Evolutionary conservation across 2,888 invertebrate species (phyloP).

Genomic region (Chrysolina haemoptera): DNA sequence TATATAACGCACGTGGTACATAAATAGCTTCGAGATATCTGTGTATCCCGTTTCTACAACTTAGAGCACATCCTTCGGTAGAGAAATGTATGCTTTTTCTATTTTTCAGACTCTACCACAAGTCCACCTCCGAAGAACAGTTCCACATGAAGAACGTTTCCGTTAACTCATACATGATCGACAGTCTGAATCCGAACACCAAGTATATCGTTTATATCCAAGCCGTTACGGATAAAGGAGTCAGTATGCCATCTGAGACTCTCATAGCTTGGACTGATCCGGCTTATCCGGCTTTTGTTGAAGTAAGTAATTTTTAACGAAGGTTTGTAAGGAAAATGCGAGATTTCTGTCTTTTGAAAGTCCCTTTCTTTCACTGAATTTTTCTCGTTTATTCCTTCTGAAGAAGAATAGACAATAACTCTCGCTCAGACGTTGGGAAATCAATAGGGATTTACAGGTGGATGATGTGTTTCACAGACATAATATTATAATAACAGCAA

Average conservation of each 20-base stretch:
- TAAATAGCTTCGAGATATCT: too few relatives aligned
- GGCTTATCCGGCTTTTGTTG: conserved; percentile 88
- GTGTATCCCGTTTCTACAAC: too few relatives aligned
- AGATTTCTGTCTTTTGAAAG: conserved; percentile 4
- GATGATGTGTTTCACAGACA: too few relatives aligned
- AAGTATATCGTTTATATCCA: conserved; percentile 86
- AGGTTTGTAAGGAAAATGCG: conserved; percentile 14
- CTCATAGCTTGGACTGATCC: conserved; percentile 91
- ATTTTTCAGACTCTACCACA: conserved; percentile 77
- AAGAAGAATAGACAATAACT: neutral
- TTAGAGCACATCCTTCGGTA: too few relatives aligned
- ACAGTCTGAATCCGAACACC: conserved; percentile 83
- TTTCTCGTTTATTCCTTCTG: neutral
- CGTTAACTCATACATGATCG: conserved; percentile 81
- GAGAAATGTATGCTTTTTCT: neutral
- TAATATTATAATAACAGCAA: too few relatives aligned
- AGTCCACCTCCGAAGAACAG: conserved; percentile 76
- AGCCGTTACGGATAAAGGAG: conserved; percentile 79
- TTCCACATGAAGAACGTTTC: conserved; percentile 77
- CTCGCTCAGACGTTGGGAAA: neutral
- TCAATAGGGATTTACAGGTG: neutral
- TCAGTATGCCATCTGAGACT: conserved; percentile 86
- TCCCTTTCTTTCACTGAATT: neutral
- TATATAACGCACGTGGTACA: too few relatives aligned
- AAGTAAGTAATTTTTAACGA: conserved; percentile 71